A percentile compares a stretch with the other conserved stretches of the same genome.
Conservation (phyloP, 2,888 invertebrate genomes). For the Caenorhabditis sp. region DNA sequence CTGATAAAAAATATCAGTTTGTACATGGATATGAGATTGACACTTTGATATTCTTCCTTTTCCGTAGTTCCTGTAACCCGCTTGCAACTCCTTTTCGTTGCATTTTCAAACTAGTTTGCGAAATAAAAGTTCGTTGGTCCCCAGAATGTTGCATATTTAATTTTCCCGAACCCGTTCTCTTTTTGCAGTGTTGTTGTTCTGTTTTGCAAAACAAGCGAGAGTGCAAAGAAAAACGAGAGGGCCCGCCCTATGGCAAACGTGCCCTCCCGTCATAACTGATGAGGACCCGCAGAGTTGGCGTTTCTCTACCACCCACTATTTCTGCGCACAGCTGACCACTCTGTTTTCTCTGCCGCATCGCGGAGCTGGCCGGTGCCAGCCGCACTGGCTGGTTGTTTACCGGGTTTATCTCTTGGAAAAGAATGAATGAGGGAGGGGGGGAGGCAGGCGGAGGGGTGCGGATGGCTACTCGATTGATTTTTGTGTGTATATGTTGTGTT, state of each 20-base stretch:
- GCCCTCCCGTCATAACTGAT: conserved; percentile 62
- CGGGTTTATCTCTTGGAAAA: conserved; percentile 62
- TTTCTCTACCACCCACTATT: conserved; percentile 37
- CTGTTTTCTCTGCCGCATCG: conserved; percentile 57
- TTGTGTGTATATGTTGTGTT: conserved; percentile 56
- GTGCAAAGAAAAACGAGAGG: conserved; percentile 56
- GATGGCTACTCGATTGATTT: conserved; percentile 58
- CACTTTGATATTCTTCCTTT: too few relatives aligned
- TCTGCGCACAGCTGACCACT: conserved; percentile 60
- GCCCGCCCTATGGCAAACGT: conserved; percentile 64
- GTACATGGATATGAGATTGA: too few relatives aligned
- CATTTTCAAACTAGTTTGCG: background rate
- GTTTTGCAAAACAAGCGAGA: conserved; percentile 54
- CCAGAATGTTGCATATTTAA: conserved; percentile 55
- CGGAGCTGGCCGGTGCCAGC: conserved; percentile 67
- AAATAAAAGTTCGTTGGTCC: conserved; percentile 25
- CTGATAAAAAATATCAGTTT: too few relatives aligned
- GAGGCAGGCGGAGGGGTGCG: conserved; percentile 44
- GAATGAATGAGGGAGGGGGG: conserved; percentile 17
- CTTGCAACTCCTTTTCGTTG: background rate
- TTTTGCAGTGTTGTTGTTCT: conserved; percentile 66
- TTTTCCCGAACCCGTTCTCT: conserved; percentile 58
- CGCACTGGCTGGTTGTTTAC: conserved; percentile 64
- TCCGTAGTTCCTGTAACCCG: too few relatives aligned
- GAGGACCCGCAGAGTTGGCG: conserved; percentile 49